Evolutionary conservation across 2,888 invertebrate genomes (phyloP), one percentile per base, ranked within the genome.

Genomic region (Hypolimnas misippus): DNA sequence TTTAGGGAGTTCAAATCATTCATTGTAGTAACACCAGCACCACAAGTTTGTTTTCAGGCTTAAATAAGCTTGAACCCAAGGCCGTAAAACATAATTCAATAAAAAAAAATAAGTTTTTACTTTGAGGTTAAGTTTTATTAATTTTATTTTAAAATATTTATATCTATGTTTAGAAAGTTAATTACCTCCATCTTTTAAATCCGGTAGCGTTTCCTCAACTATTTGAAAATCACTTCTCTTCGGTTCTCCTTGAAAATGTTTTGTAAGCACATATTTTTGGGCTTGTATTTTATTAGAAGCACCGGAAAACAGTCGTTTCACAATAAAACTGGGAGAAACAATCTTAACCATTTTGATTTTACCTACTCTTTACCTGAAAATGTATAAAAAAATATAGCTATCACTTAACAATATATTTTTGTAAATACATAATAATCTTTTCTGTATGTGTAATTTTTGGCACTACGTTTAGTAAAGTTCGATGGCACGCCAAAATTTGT

Each of bases 171-270:
- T 40, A 0, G 6, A 5, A 40, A 4, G 3, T 0, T 14, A 21
- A 78, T 79, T 84, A 96, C 96, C 96, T 87, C 95, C 95, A 87
- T 95, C 92, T 77, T 94, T 90, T 14, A 96, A 74, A 29, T 93
- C 87, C 0, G 94, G 94, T 50, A 96, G 77, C 59, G 94, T 93
- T 81, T 96, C 95, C 79, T 96, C 95, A 1, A 94, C 92, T 16
- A 96, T 80, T 78, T 93, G 83, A 63, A 96, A 93, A 82, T 96
- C 95, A 2, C 90, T 85, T 62, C 86, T 82, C 75, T 94, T 94
- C 2, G 96, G 95, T 74, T 93, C 92, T 0, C 95, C 95, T 69
- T 93, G 87, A 76, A 96, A 96, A 72, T 93, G 89, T 73, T 94
- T 94, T 0, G 87, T 93, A 12, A 95, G 81, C 16, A 95, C 91